Percentiles rank a stretch among this genome's conserved stretches.
Conservation (phyloP, 1,140 invertebrate species). For the Drosophila punjabiensis region DNA sequence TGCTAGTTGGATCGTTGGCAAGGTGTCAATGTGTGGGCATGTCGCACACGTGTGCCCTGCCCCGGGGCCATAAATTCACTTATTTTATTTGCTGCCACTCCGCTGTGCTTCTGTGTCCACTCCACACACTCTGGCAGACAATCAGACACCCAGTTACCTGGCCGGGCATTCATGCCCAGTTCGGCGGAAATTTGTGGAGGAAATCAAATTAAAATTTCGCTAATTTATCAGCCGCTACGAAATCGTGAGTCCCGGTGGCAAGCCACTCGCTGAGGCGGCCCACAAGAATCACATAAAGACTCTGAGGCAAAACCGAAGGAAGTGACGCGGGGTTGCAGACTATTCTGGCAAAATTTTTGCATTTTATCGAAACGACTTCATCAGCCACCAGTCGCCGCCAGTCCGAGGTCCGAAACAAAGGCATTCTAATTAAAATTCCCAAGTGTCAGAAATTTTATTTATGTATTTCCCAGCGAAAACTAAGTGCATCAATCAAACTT, state of each 20-base stretch:
- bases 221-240: constrained; percentile 65
- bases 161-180: constrained; percentile 7
- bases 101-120: constrained; percentile 36
- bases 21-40: constrained; percentile 81
- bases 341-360: constrained; percentile 25
- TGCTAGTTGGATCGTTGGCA: constrained; percentile 30
- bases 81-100: constrained; percentile 55
- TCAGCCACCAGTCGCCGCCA: constrained; percentile 29
- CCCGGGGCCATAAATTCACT: constrained; percentile 75
- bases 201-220: constrained; percentile 79
- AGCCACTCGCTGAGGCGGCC: background rate
- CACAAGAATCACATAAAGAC: background rate
- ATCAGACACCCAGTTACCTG: constrained; percentile 10
- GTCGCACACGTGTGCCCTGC: constrained; percentile 61
- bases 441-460: constrained; percentile 61
- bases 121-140: constrained; percentile 28
- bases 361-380: constrained; percentile 59
- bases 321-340: background rate
- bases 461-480: constrained; percentile 50
- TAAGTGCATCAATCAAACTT: constrained; percentile 73
- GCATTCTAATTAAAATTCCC: constrained; percentile 77
- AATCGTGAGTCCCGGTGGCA: constrained; percentile 51
- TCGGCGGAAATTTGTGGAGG: constrained; percentile 72
- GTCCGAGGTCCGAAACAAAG: constrained; percentile 49
- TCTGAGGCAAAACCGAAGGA: background rate